Evolutionary conservation across 2,113 vertebrate genomes (phyloP).

Genomic region (Poicephalus gulielmi): DNA sequence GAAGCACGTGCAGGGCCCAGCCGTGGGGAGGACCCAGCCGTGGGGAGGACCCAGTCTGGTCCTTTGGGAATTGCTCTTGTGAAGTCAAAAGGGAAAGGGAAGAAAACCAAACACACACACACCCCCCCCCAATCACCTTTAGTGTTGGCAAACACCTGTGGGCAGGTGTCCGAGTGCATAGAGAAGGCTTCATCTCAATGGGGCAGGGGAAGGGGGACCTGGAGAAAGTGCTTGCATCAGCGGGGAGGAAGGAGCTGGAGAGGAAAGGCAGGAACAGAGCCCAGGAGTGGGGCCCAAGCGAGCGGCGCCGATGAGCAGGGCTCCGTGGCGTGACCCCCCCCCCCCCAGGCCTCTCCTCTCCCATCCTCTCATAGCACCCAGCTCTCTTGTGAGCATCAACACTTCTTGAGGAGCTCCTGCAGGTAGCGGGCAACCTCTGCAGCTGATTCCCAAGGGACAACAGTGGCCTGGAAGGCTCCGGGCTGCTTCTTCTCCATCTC

Average conservation of each 20-base stretch:
- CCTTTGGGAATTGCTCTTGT: not conserved
- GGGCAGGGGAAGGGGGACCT: not conserved
- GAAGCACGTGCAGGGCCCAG: not conserved
- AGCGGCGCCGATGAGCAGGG: not conserved
- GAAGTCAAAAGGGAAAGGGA: not conserved
- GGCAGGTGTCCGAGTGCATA: not conserved
- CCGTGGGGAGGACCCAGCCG: not conserved
- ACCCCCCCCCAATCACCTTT: not conserved
- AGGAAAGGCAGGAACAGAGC: not conserved
- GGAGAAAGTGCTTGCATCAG: conserved; percentile 29
- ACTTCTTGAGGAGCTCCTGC: conserved; percentile 78
- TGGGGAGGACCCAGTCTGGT: not conserved
- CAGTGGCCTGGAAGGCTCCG: conserved; percentile 81
- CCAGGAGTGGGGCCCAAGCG: not conserved
- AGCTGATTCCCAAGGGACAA: conserved; percentile 88
- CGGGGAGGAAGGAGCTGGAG: not conserved
- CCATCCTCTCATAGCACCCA: not conserved
- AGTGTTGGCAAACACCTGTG: not conserved
- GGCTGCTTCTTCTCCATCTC: conserved; percentile 84
- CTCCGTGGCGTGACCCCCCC: fast-evolving
- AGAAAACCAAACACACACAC: not conserved
- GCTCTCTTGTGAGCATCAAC: conserved; percentile 23
- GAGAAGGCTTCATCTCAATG: not conserved
- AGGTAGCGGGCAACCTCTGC: conserved; percentile 83
- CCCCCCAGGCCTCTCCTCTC: not conserved